Evolutionary conservation across 2,797 vertebrate species (phyloP).

Genomic region (Sardinella longiceps): DNA sequence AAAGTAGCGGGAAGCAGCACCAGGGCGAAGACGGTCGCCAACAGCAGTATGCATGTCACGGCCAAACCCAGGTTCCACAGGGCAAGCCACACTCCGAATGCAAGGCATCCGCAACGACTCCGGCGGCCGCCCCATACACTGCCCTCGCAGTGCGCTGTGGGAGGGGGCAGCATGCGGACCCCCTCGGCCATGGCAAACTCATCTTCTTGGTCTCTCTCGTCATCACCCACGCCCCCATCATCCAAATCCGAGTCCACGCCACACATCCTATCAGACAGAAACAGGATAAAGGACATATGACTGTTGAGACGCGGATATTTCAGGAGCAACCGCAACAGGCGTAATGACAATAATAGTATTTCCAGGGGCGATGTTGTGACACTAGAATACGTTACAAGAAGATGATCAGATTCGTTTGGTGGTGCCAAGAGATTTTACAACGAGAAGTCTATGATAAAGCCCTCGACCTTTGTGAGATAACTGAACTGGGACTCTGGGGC

Average conservation of each 20-base stretch:
- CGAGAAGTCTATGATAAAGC: no score
- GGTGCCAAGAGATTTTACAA: neutral
- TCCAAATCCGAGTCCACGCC: constrained; percentile 73
- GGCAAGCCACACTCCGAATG: constrained; percentile 64
- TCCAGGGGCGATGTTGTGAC: no score
- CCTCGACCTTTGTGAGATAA: neutral
- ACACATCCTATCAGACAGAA: constrained; percentile 69
- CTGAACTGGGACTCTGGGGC: neutral
- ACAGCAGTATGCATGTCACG: constrained; percentile 57
- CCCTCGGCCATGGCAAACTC: constrained; percentile 70
- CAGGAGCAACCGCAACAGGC: neutral
- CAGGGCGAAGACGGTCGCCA: constrained; percentile 68
- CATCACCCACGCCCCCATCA: constrained; percentile 65
- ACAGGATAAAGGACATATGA: neutral
- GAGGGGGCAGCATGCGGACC: constrained; percentile 76
- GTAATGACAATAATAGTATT: neutral
- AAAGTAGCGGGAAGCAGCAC: constrained; percentile 72
- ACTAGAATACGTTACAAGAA: neutral
- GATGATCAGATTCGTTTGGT: neutral
- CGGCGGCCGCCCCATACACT: constrained; percentile 72
- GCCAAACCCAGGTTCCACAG: constrained; percentile 72
- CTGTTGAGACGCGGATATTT: neutral
- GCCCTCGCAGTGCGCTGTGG: constrained; percentile 70
- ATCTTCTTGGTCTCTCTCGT: constrained; percentile 72
- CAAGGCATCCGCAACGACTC: constrained; percentile 64